These are phyloP conservation scores for Syrmaticus mikado DNA, from an alignment of 2,113 vertebrate genomes.

Conservation along the genomic window DNA sequence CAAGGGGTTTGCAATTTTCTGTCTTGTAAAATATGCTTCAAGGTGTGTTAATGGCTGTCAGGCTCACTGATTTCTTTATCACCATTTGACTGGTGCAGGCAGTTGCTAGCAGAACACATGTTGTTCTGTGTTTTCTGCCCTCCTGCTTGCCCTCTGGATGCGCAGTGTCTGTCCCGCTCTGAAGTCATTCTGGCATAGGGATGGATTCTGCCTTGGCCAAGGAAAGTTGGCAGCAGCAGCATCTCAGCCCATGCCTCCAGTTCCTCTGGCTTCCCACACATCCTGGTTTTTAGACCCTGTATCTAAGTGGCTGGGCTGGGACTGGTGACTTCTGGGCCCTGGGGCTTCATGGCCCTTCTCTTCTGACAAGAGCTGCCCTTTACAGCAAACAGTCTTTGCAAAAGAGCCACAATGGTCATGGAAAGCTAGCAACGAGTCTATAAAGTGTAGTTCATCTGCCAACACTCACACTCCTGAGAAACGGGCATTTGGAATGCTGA, in stretches of 20 bases:
- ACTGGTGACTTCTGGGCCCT: neutral
- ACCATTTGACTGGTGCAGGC: neutral
- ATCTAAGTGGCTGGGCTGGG: neutral
- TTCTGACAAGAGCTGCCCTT: neutral
- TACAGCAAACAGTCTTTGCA: rapidly evolving
- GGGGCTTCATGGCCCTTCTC: neutral
- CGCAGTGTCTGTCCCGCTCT: neutral
- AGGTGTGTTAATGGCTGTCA: neutral
- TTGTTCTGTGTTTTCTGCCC: neutral
- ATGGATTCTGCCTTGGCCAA: neutral
- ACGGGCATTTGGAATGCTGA: rapidly evolving
- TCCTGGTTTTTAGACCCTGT: neutral
- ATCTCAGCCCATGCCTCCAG: rapidly evolving
- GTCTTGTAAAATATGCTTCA: neutral
- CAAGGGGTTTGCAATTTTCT: neutral
- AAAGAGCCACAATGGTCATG: neutral
- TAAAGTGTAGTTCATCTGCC: rapidly evolving
- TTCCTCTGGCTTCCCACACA: neutral
- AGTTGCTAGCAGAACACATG: neutral
- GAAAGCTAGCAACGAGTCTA: rapidly evolving
- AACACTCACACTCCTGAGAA: rapidly evolving
- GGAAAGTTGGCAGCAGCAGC: neutral
- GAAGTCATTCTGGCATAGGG: neutral
- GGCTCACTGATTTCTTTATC: neutral
- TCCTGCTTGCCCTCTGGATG: neutral